These are phyloP conservation scores for Tenthredo scrophulariae DNA, from an alignment of 2,888 invertebrate genomes.

Conservation along the genomic window DNA sequence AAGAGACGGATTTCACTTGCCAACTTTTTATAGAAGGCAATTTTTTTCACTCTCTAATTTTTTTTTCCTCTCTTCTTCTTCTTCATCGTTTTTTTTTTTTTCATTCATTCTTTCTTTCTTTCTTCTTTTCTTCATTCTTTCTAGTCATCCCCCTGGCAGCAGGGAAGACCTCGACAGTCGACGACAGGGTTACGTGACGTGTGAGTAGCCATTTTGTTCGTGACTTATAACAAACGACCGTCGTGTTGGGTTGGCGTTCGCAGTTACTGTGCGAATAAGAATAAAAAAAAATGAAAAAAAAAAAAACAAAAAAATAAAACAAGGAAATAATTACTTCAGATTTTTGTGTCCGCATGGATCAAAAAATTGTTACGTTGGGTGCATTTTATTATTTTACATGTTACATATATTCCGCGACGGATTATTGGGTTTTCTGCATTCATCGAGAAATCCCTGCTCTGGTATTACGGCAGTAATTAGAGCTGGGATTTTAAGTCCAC, in stretches of 20 bases:
- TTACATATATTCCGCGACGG: not conserved
- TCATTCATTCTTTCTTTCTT: too few species aligned
- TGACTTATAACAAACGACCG: conserved; percentile 47
- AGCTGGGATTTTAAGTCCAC: conserved; percentile 10
- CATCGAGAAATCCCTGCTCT: not conserved
- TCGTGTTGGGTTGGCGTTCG: too few species aligned
- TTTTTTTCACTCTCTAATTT: not conserved
- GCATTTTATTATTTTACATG: not conserved
- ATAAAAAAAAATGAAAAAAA: not conserved
- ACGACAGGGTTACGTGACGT: conserved; percentile 41
- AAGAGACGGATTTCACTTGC: not conserved
- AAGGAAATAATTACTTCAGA: not conserved
- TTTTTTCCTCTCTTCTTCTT: not conserved
- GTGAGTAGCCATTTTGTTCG: conserved; percentile 23
- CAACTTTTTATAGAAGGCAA: conserved; percentile 21
- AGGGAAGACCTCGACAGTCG: conserved; percentile 13
- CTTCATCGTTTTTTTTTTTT: not conserved
- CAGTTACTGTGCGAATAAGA: not conserved
- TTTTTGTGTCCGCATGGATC: not conserved
- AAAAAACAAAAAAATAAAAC: not conserved
- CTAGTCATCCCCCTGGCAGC: not conserved
- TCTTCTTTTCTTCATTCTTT: not conserved
- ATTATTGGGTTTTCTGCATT: conserved; percentile 12
- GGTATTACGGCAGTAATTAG: conserved; percentile 28
- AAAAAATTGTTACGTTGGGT: not conserved